A percentile compares a stretch with the other conserved stretches of the same genome.
phyloP scores from a whole-genome alignment of 1,140 invertebrate genomes.

The Zaprionus ornatus region DNA sequence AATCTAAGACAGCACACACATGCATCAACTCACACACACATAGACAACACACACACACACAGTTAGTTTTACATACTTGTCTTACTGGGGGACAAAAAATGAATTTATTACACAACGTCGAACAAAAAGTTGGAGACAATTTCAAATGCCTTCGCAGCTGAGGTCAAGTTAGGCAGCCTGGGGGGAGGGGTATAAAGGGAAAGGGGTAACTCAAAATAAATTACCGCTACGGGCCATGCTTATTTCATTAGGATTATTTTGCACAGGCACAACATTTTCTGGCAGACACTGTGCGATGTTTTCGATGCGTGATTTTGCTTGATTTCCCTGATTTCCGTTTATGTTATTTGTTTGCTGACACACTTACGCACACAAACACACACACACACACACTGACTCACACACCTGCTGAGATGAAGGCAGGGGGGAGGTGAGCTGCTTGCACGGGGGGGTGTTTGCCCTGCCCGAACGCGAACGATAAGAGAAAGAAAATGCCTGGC shows the following conservation, averaged over 20 bases:
- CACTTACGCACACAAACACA: slow-evolving; percentile 15
- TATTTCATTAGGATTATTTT: slow-evolving; percentile 81
- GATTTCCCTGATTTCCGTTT: slow-evolving; percentile 66
- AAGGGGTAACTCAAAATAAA: slow-evolving; percentile 53
- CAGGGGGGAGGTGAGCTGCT: not conserved
- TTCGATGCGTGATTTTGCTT: not conserved
- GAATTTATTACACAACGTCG: slow-evolving; percentile 79
- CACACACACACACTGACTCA: not conserved
- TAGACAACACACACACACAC: slow-evolving; percentile 43
- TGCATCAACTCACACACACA: not conserved
- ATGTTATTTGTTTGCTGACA: slow-evolving; percentile 49
- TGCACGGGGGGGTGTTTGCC: not conserved
- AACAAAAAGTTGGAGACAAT: slow-evolving; percentile 79
- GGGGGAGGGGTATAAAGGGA: not conserved
- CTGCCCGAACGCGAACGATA: slow-evolving; percentile 49
- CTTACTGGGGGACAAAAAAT: slow-evolving; percentile 72
- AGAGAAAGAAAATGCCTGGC: slow-evolving; percentile 76
- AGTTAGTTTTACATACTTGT: slow-evolving; percentile 62
- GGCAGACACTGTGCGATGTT: not conserved
- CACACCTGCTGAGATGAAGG: not conserved
- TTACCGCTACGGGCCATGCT: slow-evolving; percentile 79
- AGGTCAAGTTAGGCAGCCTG: not conserved
- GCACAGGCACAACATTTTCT: slow-evolving; percentile 57
- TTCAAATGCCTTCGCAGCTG: slow-evolving; percentile 62
- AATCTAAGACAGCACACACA: slow-evolving; percentile 66